These are phyloP conservation scores for Chaetura pelagica DNA, from an alignment of 2,113 vertebrate species.

Conservation along the genomic window DNA sequence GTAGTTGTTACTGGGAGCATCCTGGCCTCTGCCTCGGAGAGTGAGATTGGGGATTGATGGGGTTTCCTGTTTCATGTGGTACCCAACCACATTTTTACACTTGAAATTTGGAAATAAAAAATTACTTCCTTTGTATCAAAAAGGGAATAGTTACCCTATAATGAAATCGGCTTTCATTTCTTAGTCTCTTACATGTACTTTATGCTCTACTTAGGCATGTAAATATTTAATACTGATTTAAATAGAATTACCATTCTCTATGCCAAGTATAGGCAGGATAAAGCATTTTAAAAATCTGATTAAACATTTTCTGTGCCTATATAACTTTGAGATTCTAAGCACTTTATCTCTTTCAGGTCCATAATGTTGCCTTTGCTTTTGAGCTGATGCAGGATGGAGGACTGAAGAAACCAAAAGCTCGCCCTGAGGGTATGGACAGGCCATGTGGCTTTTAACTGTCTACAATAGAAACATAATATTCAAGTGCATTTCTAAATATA, in stretches of 20 bases:
- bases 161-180: background rate
- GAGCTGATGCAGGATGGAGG: constrained; percentile 97
- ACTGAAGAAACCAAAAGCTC: constrained; percentile 93
- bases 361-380: constrained; percentile 95
- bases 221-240: background rate
- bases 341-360: constrained; percentile 80
- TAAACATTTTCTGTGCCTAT: background rate
- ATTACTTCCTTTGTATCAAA: background rate
- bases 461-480: background rate
- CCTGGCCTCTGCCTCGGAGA: background rate
- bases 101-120: background rate
- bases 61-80: background rate
- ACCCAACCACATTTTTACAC: background rate
- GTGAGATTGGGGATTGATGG: accelerated
- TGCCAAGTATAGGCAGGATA: background rate
- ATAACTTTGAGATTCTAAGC: background rate
- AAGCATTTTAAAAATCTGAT: background rate
- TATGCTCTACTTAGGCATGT: background rate
- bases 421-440: constrained; percentile 87
- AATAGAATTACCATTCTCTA: background rate
- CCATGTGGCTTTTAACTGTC: background rate
- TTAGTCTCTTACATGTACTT: background rate
- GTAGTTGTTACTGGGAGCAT: background rate
- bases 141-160: background rate
- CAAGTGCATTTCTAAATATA: background rate